These are phyloP conservation scores for Gari tellinella DNA, from an alignment of 2,888 invertebrate species.

Conservation along the genomic window DNA sequence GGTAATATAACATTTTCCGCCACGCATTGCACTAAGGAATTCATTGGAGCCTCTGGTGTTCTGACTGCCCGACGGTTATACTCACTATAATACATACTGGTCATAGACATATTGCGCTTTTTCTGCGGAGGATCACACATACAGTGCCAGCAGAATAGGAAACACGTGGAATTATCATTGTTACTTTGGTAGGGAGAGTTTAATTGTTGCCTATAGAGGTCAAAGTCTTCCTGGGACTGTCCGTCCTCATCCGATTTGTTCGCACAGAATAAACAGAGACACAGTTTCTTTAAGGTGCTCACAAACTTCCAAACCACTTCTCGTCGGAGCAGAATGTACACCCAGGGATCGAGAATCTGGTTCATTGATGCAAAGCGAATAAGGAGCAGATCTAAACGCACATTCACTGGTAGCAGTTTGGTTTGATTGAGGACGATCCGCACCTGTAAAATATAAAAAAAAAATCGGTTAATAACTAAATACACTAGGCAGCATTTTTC, in stretches of 20 bases:
- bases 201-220: constrained; percentile 5
- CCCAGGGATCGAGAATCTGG: constrained; percentile 84
- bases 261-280: constrained; percentile 13
- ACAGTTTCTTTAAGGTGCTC: constrained; percentile 53
- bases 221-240: background rate
- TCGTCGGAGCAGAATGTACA: constrained; percentile 83
- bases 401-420: constrained; percentile 55
- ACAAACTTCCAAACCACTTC: constrained; percentile 70
- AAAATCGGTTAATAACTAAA: no score
- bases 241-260: background rate
- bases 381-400: constrained; percentile 72
- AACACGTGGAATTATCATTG: constrained; percentile 63
- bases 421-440: constrained; percentile 68
- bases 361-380: constrained; percentile 82
- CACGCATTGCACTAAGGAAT: no score
- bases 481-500: no score
- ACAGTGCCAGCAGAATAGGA: constrained; percentile 69
- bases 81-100: no score
- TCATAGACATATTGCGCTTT: no score
- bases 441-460: constrained; percentile 54
- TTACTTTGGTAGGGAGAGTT: constrained; percentile 13
- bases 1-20: no score
- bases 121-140: constrained; percentile 67
- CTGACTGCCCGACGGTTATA: no score
- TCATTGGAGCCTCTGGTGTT: no score